Evolutionary conservation across 2,888 invertebrate species (phyloP).

Genomic region (Tromatobia lineatoria): DNA sequence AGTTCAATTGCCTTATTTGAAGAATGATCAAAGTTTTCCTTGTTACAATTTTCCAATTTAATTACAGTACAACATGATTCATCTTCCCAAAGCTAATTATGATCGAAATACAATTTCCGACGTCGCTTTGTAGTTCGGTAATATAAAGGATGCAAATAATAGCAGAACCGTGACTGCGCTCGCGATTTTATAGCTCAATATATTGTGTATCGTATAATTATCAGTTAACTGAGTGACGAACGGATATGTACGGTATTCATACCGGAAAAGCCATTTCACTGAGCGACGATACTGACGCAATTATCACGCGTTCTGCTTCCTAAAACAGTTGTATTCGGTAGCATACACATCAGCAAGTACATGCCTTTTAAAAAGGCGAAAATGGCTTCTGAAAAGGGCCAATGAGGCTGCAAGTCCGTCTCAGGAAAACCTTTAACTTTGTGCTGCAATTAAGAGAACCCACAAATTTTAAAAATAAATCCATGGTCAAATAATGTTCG

Average conservation of each 20-base stretch:
- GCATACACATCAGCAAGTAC: constrained; percentile 2
- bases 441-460: not conserved
- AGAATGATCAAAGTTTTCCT: not conserved
- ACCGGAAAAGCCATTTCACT: constrained; percentile 13
- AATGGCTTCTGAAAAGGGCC: not conserved
- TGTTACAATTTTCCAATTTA: not conserved
- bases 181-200: not conserved
- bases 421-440: not conserved
- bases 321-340: constrained; percentile 21
- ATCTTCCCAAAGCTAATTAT: not conserved
- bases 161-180: not conserved
- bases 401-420: not conserved
- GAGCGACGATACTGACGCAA: constrained; percentile 33
- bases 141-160: not conserved
- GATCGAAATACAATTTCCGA: not conserved
- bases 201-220: not conserved
- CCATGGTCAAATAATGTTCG: too few species aligned
- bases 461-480: too few species aligned
- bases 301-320: constrained; percentile 38
- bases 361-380: not conserved
- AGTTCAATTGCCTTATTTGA: not conserved
- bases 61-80: not conserved
- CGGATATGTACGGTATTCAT: constrained; percentile 21
- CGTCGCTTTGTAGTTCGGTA: not conserved
- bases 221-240: constrained; percentile 5